A percentile compares a stretch with the other conserved stretches of the same genome.
Evolutionary conservation across 2,797 vertebrate species (phyloP).

Genomic region (Podarcis siculus): DNA sequence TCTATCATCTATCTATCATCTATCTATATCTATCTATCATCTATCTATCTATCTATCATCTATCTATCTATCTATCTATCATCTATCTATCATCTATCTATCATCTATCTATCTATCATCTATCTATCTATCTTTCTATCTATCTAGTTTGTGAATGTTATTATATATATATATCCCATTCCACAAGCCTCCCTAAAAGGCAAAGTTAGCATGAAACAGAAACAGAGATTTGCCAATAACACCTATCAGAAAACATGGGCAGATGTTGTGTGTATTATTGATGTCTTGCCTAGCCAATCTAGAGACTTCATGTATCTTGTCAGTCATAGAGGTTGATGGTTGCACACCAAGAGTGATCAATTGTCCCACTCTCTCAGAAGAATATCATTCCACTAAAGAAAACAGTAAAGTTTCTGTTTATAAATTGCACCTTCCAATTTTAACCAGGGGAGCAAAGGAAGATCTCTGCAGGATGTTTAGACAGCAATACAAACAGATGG

Average conservation of each 20-base stretch:
- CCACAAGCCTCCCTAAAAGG: neutral
- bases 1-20: no score
- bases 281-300: neutral
- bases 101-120: no score
- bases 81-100: no score
- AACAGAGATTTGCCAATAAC: neutral
- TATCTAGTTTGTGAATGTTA: no score
- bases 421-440: conserved; percentile 63
- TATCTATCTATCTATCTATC: no score
- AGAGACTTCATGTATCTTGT: neutral
- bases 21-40: no score
- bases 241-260: neutral
- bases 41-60: no score
- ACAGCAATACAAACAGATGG: conserved; percentile 79
- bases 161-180: neutral
- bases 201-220: neutral
- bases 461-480: conserved; percentile 74
- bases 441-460: conserved; percentile 64
- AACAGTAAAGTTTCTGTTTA: conserved; percentile 58
- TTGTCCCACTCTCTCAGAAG: neutral
- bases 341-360: conserved; percentile 15
- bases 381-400: conserved; percentile 20
- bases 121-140: no score
- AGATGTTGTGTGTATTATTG: neutral
- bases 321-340: neutral